Conservation (phyloP, 2,113 vertebrate genomes). For the Datnioides undecimradiatus region DNA sequence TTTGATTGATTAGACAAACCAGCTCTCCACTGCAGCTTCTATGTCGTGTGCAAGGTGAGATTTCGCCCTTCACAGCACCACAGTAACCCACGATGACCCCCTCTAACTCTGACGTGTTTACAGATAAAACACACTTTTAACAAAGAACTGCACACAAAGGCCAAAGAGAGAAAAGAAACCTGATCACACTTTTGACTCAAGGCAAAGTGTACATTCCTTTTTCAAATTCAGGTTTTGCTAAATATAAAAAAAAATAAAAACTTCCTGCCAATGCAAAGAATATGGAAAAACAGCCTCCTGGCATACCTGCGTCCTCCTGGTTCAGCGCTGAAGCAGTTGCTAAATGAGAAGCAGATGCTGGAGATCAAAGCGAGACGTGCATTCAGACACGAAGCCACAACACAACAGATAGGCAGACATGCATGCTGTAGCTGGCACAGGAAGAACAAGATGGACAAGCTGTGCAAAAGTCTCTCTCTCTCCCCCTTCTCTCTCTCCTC, state of each 20-base stretch:
- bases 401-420: conserved; percentile 62
- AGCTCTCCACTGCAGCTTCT: not conserved
- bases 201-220: not conserved
- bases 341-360: conserved; percentile 49
- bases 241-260: too few species aligned
- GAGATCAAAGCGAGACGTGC: conserved; percentile 44
- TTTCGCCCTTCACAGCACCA: conserved; percentile 33
- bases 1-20: not conserved
- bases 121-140: not conserved
- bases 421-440: conserved; percentile 60
- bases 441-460: conserved; percentile 70
- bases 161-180: not conserved
- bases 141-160: not conserved
- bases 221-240: conserved; percentile 14
- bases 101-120: not conserved
- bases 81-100: conserved; percentile 43
- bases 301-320: conserved; percentile 74
- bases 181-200: conserved; percentile 7
- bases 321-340: conserved; percentile 37
- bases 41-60: conserved; percentile 17
- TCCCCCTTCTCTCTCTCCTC: conserved; percentile 33
- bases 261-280: conserved; percentile 7
- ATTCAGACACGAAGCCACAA: conserved; percentile 57
- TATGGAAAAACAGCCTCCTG: not conserved
- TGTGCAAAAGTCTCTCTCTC: conserved; percentile 45